phyloP scores from a whole-genome alignment of 2,797 vertebrate species.

The Neosilurus hyrtlii region DNA sequence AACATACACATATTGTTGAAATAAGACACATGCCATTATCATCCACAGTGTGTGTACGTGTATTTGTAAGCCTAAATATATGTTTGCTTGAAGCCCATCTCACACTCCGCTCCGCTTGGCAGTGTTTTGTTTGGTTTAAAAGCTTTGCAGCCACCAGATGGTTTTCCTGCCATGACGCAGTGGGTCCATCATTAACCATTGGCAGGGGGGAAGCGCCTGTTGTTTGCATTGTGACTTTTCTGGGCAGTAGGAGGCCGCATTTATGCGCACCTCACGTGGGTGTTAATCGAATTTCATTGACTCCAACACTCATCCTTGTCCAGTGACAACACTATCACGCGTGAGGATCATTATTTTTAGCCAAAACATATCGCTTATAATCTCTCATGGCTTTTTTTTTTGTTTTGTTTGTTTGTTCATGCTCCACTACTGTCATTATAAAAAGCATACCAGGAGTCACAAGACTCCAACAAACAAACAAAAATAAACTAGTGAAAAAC shows the following conservation, averaged over 20 bases:
- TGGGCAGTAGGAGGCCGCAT: conserved; percentile 37
- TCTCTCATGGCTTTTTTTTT: not conserved
- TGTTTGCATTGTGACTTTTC: conserved; percentile 51
- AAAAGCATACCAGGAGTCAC: not conserved
- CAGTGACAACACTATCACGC: conserved; percentile 57
- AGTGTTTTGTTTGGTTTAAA: conserved; percentile 61
- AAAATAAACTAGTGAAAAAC: conserved; percentile 25
- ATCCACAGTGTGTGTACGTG: conserved; percentile 24
- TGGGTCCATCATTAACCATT: conserved; percentile 63
- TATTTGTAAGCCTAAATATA: conserved; percentile 41
- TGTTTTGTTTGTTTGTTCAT: conserved; percentile 23
- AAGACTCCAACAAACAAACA: not conserved
- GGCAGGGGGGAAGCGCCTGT: conserved; percentile 53
- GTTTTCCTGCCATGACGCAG: conserved; percentile 60
- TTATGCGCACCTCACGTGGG: conserved; percentile 55
- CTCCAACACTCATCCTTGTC: conserved; percentile 60
- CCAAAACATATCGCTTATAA: not conserved
- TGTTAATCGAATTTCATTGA: conserved; percentile 67
- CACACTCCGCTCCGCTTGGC: conserved; percentile 48
- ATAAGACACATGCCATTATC: not conserved
- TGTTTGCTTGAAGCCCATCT: conserved; percentile 42
- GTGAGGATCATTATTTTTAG: conserved; percentile 41
- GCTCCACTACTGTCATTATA: conserved; percentile 9
- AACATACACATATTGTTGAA: not conserved
- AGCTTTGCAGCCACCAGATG: conserved; percentile 60